These are phyloP conservation scores for Dinomys branickii DNA, from an alignment of 2,113 vertebrate genomes.

Conservation along the genomic window DNA sequence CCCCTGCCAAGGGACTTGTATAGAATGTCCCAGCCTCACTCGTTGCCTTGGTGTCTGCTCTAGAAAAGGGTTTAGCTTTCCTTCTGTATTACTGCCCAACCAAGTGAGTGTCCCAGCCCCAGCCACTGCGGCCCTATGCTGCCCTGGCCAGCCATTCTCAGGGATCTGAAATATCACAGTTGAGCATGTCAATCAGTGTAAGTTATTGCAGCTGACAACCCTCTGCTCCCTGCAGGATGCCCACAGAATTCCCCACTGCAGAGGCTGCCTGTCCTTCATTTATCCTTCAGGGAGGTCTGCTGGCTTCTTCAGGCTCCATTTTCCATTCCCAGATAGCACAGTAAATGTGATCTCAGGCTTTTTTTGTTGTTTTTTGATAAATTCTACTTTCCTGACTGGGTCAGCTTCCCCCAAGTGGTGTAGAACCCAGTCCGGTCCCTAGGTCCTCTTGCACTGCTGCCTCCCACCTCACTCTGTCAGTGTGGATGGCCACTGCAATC, in stretches of 20 bases:
- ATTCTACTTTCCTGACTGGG: neutral
- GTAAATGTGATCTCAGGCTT: neutral
- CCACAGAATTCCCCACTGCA: neutral
- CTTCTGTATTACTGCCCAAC: too few relatives aligned
- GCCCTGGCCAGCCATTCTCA: neutral
- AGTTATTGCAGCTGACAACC: too few relatives aligned
- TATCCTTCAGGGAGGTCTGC: neutral
- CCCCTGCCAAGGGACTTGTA: neutral
- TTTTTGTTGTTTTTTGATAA: neutral
- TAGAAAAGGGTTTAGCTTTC: neutral
- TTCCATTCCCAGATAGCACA: neutral
- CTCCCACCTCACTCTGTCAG: fast-evolving
- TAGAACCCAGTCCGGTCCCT: neutral
- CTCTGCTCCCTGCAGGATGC: too few relatives aligned
- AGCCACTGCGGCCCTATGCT: neutral
- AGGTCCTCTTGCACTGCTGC: neutral
- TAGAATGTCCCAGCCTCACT: neutral
- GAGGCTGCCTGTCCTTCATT: neutral
- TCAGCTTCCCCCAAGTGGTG: neutral
- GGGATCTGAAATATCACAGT: neutral
- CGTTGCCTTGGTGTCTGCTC: neutral
- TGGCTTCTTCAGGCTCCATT: neutral
- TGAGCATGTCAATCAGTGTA: too few relatives aligned
- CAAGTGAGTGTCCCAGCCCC: neutral
- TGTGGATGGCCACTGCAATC: neutral